phyloP scores from a whole-genome alignment of 2,113 vertebrate species.

The Equus quagga region DNA sequence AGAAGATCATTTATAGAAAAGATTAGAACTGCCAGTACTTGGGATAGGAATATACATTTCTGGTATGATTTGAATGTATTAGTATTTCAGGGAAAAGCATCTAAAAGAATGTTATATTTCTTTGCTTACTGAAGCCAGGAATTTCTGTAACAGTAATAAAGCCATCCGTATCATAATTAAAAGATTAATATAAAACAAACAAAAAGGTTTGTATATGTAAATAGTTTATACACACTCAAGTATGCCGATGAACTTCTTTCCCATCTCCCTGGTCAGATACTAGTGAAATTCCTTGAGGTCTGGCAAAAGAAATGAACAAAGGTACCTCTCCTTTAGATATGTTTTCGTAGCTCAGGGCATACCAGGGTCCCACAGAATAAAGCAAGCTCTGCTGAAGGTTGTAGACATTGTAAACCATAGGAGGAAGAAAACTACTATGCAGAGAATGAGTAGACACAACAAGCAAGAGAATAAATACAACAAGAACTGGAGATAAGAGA shows the following conservation, averaged over 20 bases:
- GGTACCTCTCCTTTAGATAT: not conserved
- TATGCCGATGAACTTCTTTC: not conserved
- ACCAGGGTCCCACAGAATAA: not conserved
- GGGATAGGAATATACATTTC: slow-evolving; percentile 20
- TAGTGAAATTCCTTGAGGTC: not conserved
- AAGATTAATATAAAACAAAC: slow-evolving; percentile 31
- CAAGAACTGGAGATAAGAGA: slow-evolving; percentile 10
- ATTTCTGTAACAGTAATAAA: slow-evolving; percentile 33
- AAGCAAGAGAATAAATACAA: slow-evolving; percentile 8
- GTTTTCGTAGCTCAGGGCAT: not conserved
- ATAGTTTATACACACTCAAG: not conserved
- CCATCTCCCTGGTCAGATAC: not conserved
- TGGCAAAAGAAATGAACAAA: slow-evolving; percentile 20
- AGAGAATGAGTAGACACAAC: not conserved
- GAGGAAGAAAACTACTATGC: not conserved
- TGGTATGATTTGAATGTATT: slow-evolving; percentile 35
- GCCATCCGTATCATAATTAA: slow-evolving; percentile 34
- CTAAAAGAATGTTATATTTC: slow-evolving; percentile 7
- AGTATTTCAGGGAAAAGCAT: slow-evolving; percentile 27
- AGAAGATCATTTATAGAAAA: slow-evolving; percentile 58
- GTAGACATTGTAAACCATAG: not conserved
- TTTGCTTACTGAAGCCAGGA: not conserved
- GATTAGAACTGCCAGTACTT: slow-evolving; percentile 3
- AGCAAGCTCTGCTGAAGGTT: not conserved
- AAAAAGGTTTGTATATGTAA: not conserved